A percentile compares a stretch with the other conserved stretches of the same genome.
These are phyloP conservation scores for Echiichthys vipera DNA, from an alignment of 2,797 vertebrate genomes.

Conservation along the genomic window DNA sequence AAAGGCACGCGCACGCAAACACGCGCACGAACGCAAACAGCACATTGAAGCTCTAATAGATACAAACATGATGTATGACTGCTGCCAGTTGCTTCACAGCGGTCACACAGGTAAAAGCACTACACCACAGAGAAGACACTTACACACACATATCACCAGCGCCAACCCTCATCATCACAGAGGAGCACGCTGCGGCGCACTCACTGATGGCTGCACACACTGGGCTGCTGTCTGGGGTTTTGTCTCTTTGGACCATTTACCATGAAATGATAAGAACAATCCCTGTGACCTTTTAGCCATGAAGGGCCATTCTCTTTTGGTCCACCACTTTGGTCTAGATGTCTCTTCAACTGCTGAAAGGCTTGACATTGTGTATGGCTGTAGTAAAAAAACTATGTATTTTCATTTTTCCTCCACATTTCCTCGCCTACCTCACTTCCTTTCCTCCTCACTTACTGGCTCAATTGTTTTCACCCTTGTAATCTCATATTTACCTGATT, in stretches of 20 bases:
- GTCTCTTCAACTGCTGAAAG: not conserved
- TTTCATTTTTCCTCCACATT: too few relatives aligned
- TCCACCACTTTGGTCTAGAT: not conserved
- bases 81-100: constrained; percentile 35
- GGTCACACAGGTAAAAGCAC: constrained; percentile 21
- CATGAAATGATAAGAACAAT: not conserved
- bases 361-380: not conserved
- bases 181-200: not conserved
- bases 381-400: too few relatives aligned
- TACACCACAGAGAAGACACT: not conserved
- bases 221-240: not conserved
- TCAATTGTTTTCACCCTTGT: too few relatives aligned
- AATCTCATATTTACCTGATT: too few relatives aligned
- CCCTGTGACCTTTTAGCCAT: not conserved
- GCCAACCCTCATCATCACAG: constrained; percentile 6
- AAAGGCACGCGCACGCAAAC: not conserved
- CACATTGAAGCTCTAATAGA: constrained; percentile 4
- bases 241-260: not conserved
- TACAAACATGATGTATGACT: constrained; percentile 45
- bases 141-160: not conserved
- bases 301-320: too few relatives aligned
- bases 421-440: too few relatives aligned
- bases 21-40: constrained; percentile 2
- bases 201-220: not conserved
- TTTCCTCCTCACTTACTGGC: too few relatives aligned